Percentiles rank a stretch among this genome's conserved stretches.
These are phyloP conservation scores for Andrena chrysosceles DNA, from an alignment of 2,888 invertebrate species.

Conservation along the genomic window DNA sequence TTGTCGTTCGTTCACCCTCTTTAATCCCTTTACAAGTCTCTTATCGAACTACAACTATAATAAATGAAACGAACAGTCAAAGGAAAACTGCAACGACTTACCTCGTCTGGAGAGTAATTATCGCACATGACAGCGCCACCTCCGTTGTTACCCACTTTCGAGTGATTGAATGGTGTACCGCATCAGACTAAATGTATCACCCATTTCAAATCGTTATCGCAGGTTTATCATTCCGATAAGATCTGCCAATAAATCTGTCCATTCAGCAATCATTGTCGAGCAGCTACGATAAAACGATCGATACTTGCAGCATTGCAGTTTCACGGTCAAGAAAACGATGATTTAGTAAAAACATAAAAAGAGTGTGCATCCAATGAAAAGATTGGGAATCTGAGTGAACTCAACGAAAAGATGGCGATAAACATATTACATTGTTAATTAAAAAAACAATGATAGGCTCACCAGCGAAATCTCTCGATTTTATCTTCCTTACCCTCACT, in stretches of 20 bases:
- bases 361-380: no score
- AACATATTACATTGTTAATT: not conserved
- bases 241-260: no score
- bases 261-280: no score
- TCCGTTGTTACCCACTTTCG: constrained; percentile 26
- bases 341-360: no score
- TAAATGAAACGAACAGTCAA: not conserved
- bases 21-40: not conserved
- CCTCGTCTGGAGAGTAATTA: constrained; percentile 65
- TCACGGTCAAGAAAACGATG: no score
- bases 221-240: no score
- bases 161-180: not conserved
- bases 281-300: no score
- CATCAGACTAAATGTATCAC: not conserved
- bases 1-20: no score
- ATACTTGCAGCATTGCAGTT: no score
- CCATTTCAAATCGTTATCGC: not conserved
- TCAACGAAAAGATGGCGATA: not conserved
- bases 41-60: no score
- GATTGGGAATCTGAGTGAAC: no score
- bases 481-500: not conserved
- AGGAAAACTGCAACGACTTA: constrained; percentile 35
- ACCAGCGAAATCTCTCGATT: not conserved
- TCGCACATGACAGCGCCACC: constrained; percentile 71
- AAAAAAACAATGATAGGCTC: not conserved